phyloP scores from a whole-genome alignment of 1,140 invertebrate species.

The Pygmarrhopalites habei region DNA sequence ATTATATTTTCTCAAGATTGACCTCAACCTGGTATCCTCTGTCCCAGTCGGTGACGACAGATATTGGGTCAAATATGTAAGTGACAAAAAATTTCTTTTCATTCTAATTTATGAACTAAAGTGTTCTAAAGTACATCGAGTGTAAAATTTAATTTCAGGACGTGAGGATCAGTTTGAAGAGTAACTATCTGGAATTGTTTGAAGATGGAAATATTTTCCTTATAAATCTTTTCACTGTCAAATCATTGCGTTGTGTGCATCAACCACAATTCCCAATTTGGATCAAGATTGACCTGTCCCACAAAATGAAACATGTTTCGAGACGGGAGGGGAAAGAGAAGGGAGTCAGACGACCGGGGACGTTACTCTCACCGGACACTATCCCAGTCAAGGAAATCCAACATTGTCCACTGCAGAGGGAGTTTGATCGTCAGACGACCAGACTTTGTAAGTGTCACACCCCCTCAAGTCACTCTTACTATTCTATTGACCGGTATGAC shows the following conservation, averaged over 20 bases:
- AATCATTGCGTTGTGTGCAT: constrained; percentile 13
- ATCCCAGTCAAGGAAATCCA: no score
- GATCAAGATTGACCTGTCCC: constrained; percentile 5
- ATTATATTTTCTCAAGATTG: constrained; percentile 11
- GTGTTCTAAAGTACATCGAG: not conserved
- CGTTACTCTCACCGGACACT: no score
- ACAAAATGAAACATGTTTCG: not conserved
- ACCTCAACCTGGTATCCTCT: not conserved
- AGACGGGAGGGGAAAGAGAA: no score
- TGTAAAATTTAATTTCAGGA: not conserved
- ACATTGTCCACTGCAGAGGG: no score
- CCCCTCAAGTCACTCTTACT: no score
- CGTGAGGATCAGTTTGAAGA: not conserved
- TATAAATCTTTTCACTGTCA: constrained; percentile 20
- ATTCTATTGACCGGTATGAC: no score
- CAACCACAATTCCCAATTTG: constrained; percentile 17
- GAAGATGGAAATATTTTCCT: not conserved
- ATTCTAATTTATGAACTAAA: not conserved
- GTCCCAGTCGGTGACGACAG: not conserved
- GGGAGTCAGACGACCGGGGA: no score
- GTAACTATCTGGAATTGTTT: not conserved
- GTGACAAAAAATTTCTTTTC: not conserved
- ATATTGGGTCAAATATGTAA: constrained; percentile 29
- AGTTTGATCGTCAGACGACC: no score
- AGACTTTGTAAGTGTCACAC: no score